Evolutionary conservation across 2,113 vertebrate species (phyloP), one percentile per base, ranked within the genome.

Genomic region (Siphamia tubifer): DNA sequence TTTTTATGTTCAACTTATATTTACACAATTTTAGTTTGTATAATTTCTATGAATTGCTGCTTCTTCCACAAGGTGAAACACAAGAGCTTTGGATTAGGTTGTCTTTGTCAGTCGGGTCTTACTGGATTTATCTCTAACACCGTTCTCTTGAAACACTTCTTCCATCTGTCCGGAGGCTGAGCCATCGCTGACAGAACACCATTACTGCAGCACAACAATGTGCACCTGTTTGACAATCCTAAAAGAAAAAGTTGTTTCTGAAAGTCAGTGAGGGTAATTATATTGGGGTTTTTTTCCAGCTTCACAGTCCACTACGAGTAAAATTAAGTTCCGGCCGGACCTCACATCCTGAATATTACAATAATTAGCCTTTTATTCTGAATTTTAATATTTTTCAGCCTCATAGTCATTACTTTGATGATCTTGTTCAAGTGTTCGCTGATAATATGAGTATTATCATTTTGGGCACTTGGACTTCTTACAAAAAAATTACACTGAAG

Each of bases 91-190:
- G 52, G 71, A 70, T 86, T 76, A 74, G 56, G 17, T 65, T 47
- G 43, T 70, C 39, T 66, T 25, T 64, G 73, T 69, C 39, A 45
- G 49, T 42, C 74, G 43, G 45, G 66, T 74, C 56, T 86, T 88
- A 82, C 52, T 66, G 74, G 83, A 72, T 84, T 89, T 81, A 81
- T 71, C 73, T 74, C 79, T 80, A 77, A 82, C 74, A 79, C 61
- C 32, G 32, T 72, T 61, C 24, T 55, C 69, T 74, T 69, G 61
- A 80, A 86, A 77, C 63, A 75, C 61, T 74, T 32, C 53, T 60
- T 77, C 77, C 77, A 81, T 86, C 85, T 86, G 87, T 77, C 70
- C 64, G 19, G 16, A 79, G 47, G 68, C 51, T 61, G 60, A 71
- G 30, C 48, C 54, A 43, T 68, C 16, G 54, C 53, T 17, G 30